Evolutionary conservation across 2,888 invertebrate species (phyloP), one percentile per base, ranked within the genome.

Genomic region (Lochmaea capreae): DNA sequence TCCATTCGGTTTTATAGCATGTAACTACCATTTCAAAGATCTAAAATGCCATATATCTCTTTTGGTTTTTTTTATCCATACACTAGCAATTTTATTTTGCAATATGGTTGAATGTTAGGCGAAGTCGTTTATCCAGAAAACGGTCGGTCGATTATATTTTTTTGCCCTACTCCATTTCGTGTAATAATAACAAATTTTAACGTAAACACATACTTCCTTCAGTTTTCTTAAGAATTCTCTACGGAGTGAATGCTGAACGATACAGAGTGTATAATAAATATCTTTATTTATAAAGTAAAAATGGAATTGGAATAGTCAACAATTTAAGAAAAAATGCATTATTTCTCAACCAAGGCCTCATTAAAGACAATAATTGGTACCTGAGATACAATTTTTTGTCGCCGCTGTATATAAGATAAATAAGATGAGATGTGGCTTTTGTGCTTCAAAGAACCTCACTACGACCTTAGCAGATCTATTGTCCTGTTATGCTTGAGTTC

Each of bases 141-240:
- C 46, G 58, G 16, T 71, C 26, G n/a, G 8, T 33, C 8, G 8
- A 65, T 65, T 65, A 71, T 49, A 49, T 33, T 65, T 71, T 22
- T 65, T 71, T 65, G 54, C 54, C 33, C 66, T 46, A 54, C 54
- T 66, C 39, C n/a, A 52, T 54, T 57, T 46, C 22, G 61, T 11
- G 8, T 33, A 33, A 69, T 49, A 61, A 49, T 69, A 76, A 76
- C 52, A 67, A 73, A 69, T 73, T 73, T 76, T 66, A 71, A 16
- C 71, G 54, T 73, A 68, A 76, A 76, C 63, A 73, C 68, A 70
- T 73, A 76, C 66, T 71, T 76, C 69, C 71, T 66, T 71, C 61
- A 61, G 52, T 42, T 54, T 61, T 61, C 52, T 67, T 26, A 26
- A 61, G 22, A 22, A 33, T 54, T 67, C 61, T 66, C 52, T 66